Percentiles rank a stretch among this genome's conserved stretches.
Conservation (phyloP, 92 coral and sea anemone species). For the Epizoanthus stellaris region DNA sequence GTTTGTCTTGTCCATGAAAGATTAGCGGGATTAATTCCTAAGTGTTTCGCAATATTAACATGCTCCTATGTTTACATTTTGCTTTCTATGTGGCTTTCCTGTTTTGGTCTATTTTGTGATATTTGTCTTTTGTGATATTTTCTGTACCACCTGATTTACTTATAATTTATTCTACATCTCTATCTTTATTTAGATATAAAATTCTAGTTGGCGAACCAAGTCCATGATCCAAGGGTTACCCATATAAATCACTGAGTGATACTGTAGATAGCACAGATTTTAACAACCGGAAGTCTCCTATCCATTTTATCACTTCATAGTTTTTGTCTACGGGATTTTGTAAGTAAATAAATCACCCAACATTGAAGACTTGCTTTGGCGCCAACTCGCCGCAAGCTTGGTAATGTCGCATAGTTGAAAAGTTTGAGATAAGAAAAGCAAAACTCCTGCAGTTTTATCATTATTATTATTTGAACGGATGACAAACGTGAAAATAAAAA, state of each 20-base stretch:
- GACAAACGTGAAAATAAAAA: no score
- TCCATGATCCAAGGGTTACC: background rate
- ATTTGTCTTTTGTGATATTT: background rate
- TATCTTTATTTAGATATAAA: slow-evolving; percentile 3
- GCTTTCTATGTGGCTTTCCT: slow-evolving; percentile 42
- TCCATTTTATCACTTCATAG: background rate
- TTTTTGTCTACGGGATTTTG: background rate
- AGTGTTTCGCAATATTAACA: slow-evolving; percentile 18
- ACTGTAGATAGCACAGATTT: background rate
- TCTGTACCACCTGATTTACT: no score
- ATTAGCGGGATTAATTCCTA: slow-evolving; percentile 37
- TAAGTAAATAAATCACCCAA: background rate
- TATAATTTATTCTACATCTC: background rate
- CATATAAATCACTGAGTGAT: background rate
- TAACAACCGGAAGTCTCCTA: background rate
- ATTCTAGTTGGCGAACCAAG: background rate
- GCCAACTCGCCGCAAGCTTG: background rate
- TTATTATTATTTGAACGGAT: background rate
- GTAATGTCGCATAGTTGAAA: background rate
- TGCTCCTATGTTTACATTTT: slow-evolving; percentile 28
- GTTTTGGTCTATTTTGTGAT: slow-evolving; percentile 10
- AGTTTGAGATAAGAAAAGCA: background rate
- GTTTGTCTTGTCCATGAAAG: slow-evolving; percentile 35
- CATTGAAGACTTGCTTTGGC: background rate
- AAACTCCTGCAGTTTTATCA: background rate